Evolutionary conservation across 2,797 vertebrate genomes (phyloP).

Genomic region (Odontamblyopus lacepedii): DNA sequence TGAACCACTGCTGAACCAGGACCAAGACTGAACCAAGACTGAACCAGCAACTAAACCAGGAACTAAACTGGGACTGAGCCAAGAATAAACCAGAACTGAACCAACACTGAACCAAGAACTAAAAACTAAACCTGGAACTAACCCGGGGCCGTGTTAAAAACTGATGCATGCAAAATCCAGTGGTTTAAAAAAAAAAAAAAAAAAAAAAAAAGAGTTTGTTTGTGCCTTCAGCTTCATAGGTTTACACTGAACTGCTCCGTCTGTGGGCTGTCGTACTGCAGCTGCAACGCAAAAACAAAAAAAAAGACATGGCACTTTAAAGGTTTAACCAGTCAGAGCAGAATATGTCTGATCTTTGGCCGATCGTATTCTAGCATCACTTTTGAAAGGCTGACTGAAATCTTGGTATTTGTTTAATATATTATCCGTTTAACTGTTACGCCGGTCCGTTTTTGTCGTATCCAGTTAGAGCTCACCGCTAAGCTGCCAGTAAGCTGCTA

Average conservation of each 20-base stretch:
- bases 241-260: background rate
- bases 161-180: too few species aligned
- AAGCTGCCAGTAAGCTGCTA: too few species aligned
- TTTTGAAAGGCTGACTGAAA: background rate
- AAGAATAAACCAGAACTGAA: background rate
- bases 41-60: background rate
- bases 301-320: background rate
- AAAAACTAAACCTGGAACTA: background rate
- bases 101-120: too few species aligned
- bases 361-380: background rate
- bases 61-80: background rate
- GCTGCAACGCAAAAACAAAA: background rate
- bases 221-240: background rate
- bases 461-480: too few species aligned
- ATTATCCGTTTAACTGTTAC: background rate
- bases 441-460: too few species aligned
- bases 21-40: too few species aligned
- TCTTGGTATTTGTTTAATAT: too few species aligned
- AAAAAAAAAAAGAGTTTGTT: background rate
- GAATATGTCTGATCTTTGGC: background rate
- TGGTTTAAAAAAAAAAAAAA: too few species aligned
- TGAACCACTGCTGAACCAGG: too few species aligned
- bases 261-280: background rate
- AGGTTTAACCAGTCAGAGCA: background rate
- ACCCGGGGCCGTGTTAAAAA: too few species aligned